phyloP scores from a whole-genome alignment of 2,888 invertebrate genomes.

The Dexiosoma caninum region DNA sequence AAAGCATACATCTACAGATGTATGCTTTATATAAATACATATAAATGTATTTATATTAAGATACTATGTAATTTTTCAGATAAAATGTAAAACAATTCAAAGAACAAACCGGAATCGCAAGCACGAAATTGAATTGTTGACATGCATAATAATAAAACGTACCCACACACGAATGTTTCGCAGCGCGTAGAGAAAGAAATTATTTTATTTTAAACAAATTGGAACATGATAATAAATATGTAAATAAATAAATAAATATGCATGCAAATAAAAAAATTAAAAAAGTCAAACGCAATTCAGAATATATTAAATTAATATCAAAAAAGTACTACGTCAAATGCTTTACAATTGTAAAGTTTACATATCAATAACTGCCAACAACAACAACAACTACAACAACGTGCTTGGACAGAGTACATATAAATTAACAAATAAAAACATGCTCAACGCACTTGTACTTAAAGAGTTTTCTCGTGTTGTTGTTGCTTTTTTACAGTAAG shows the following conservation, averaged over 20 bases:
- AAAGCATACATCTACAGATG: background rate
- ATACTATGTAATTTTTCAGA: background rate
- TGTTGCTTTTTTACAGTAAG: slow-evolving; percentile 33
- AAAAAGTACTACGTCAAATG: background rate
- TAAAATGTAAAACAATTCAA: background rate
- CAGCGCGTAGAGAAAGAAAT: background rate
- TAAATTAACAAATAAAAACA: no score
- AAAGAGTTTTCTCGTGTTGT: background rate
- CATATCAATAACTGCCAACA: background rate
- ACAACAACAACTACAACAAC: slow-evolving; percentile 1
- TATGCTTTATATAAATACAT: background rate
- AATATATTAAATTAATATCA: slow-evolving; percentile 14
- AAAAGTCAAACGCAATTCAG: background rate
- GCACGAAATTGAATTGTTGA: background rate
- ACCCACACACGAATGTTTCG: background rate
- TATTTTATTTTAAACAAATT: no score
- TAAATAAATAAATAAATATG: background rate
- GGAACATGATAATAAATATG: no score
- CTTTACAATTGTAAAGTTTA: no score
- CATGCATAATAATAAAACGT: slow-evolving; percentile 7
- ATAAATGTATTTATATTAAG: background rate
- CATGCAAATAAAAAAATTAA: background rate
- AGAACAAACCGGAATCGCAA: slow-evolving; percentile 29
- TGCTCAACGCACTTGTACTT: slow-evolving; percentile 5
- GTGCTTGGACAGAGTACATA: background rate